These are phyloP conservation scores for Drosophila pachea DNA, from an alignment of 1,140 invertebrate genomes.

Conservation along the genomic window DNA sequence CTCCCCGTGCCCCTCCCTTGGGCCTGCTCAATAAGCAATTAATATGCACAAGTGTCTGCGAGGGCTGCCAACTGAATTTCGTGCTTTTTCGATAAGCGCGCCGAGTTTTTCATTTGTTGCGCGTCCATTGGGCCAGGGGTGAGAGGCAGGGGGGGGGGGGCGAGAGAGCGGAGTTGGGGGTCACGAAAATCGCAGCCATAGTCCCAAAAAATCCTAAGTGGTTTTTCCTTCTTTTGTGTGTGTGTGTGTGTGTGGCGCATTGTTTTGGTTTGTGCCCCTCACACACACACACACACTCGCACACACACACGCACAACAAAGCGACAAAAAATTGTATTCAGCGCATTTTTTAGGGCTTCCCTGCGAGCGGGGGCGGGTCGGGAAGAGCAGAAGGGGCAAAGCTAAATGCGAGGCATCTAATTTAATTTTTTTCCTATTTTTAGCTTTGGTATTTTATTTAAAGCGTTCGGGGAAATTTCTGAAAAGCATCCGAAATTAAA, in stretches of 20 bases:
- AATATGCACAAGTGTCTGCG: constrained; percentile 74
- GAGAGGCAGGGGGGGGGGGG: background rate
- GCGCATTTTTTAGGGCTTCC: constrained; percentile 14
- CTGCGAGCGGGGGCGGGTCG: background rate
- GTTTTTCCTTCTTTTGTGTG: constrained; percentile 15
- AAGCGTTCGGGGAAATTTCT: background rate
- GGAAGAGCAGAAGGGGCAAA: too few relatives aligned
- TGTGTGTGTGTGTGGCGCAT: constrained; percentile 37
- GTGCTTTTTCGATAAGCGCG: constrained; percentile 29
- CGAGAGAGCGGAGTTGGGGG: background rate
- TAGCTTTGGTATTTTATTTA: constrained; percentile 28
- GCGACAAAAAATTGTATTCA: constrained; percentile 8
- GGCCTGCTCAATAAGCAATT: constrained; percentile 72
- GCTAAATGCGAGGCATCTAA: constrained; percentile 41
- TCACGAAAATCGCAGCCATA: constrained; percentile 34
- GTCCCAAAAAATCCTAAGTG: constrained; percentile 26
- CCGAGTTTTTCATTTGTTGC: constrained; percentile 6
- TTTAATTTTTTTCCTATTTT: constrained; percentile 38
- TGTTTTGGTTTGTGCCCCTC: constrained; percentile 50
- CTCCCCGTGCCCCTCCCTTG: background rate
- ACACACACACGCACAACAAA: constrained; percentile 12
- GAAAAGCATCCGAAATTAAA: background rate
- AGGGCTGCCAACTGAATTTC: constrained; percentile 44
- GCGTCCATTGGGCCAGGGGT: too few relatives aligned
- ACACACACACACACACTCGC: too few relatives aligned